Evolutionary conservation across 2,797 vertebrate genomes (phyloP).

Genomic region (Discoglossus pictus): DNA sequence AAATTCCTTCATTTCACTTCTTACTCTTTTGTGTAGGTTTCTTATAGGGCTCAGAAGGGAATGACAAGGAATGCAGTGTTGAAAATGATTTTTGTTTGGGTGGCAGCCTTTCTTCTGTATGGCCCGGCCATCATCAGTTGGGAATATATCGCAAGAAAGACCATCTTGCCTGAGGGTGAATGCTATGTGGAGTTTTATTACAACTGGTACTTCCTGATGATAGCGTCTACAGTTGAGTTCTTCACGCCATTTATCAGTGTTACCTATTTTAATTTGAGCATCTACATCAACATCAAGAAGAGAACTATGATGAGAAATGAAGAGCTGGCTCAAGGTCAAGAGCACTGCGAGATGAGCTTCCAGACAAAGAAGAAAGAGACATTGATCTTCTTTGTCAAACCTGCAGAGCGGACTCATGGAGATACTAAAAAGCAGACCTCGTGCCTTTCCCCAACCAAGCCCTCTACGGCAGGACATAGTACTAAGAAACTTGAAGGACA

Average conservation of each 20-base stretch:
- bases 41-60: slow-evolving; percentile 73
- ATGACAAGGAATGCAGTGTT: slow-evolving; percentile 65
- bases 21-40: slow-evolving; percentile 60
- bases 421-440: slow-evolving; percentile 48
- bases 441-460: slow-evolving; percentile 40
- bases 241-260: slow-evolving; percentile 76
- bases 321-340: slow-evolving; percentile 52
- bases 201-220: slow-evolving; percentile 78
- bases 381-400: slow-evolving; percentile 65
- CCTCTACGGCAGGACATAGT: slow-evolving; percentile 42
- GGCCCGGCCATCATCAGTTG: slow-evolving; percentile 75
- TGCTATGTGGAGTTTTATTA: slow-evolving; percentile 77
- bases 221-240: slow-evolving; percentile 73
- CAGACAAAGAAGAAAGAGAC: slow-evolving; percentile 54
- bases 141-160: slow-evolving; percentile 69
- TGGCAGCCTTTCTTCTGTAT: slow-evolving; percentile 73
- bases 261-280: slow-evolving; percentile 74
- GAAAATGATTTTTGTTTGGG: slow-evolving; percentile 72
- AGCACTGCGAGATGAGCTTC: slow-evolving; percentile 60
- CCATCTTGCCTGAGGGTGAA: slow-evolving; percentile 66
- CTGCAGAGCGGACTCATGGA: slow-evolving; percentile 36
- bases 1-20: too few species aligned
- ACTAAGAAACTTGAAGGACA: slow-evolving; percentile 48
- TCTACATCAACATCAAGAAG: slow-evolving; percentile 75
- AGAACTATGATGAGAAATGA: slow-evolving; percentile 57